These are phyloP conservation scores for Agrilus planipennis DNA, from an alignment of 1,140 invertebrate species.

Conservation along the genomic window DNA sequence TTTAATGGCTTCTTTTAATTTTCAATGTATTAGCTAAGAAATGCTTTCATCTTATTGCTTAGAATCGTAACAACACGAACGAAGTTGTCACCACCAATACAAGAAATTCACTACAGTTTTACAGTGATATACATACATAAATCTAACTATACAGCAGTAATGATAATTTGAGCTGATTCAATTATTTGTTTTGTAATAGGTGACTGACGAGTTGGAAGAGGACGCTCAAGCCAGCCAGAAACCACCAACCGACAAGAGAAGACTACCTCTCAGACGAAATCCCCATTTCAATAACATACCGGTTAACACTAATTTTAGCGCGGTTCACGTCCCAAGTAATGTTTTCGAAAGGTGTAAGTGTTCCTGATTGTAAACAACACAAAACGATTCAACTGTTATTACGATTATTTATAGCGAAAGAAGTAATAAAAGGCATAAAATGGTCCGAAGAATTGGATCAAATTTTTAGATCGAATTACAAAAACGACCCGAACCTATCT, in stretches of 20 bases:
- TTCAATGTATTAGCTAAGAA: too few species aligned
- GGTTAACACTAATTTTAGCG: constrained; percentile 75
- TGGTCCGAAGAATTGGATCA: constrained; percentile 80
- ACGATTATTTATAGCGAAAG: constrained; percentile 39
- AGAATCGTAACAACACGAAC: too few species aligned
- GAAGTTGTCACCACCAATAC: too few species aligned
- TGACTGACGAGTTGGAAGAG: constrained; percentile 15
- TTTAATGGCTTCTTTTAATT: too few species aligned
- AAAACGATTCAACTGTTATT: constrained; percentile 38
- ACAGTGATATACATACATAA: too few species aligned
- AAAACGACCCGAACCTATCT: constrained; percentile 74
- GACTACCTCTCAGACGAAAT: constrained; percentile 50
- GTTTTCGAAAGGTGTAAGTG: constrained; percentile 80
- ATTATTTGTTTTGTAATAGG: constrained; percentile 11
- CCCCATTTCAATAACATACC: constrained; percentile 65
- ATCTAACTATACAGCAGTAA: too few species aligned
- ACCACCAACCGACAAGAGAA: constrained; percentile 34
- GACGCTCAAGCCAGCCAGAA: constrained; percentile 31
- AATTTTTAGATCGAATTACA: constrained; percentile 79
- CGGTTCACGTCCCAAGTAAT: constrained; percentile 92
- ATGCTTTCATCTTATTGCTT: too few species aligned
- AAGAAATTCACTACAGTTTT: too few species aligned
- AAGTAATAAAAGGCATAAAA: constrained; percentile 54
- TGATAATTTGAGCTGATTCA: too few species aligned
- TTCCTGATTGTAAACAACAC: not conserved